Evolutionary conservation across 2,888 invertebrate species (phyloP).

Genomic region (Philonicus albiceps): DNA sequence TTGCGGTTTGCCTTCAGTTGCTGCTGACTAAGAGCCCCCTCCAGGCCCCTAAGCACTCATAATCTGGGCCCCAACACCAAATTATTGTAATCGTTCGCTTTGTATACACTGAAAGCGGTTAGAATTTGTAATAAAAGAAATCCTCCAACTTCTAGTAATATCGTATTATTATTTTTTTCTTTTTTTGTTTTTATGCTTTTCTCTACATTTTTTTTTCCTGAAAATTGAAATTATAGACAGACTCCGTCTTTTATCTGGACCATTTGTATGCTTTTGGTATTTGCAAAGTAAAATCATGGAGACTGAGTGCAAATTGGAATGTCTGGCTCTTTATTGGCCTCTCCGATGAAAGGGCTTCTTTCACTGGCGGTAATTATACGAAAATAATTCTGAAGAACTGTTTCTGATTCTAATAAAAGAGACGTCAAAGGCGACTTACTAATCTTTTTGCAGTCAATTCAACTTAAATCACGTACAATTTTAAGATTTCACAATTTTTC

Average conservation of each 20-base stretch:
- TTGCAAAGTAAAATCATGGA: background rate
- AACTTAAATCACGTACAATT: background rate
- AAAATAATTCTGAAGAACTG: background rate
- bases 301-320: background rate
- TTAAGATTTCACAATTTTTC: background rate
- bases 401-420: background rate
- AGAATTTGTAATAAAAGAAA: background rate
- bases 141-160: background rate
- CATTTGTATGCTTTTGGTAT: background rate
- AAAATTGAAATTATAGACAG: background rate
- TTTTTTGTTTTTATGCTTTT: background rate
- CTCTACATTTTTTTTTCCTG: background rate
- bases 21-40: background rate
- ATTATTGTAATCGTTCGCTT: slow-evolving; percentile 11
- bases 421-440: background rate
- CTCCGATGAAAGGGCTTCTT: background rate
- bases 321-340: background rate
- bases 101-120: background rate
- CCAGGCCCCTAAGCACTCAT: background rate
- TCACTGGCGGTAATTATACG: background rate
- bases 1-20: background rate
- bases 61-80: background rate
- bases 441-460: background rate
- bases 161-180: background rate
- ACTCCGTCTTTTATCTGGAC: background rate